Conservation (phyloP, 1,140 invertebrate species). For the Drosophila lacertosa region DNA sequence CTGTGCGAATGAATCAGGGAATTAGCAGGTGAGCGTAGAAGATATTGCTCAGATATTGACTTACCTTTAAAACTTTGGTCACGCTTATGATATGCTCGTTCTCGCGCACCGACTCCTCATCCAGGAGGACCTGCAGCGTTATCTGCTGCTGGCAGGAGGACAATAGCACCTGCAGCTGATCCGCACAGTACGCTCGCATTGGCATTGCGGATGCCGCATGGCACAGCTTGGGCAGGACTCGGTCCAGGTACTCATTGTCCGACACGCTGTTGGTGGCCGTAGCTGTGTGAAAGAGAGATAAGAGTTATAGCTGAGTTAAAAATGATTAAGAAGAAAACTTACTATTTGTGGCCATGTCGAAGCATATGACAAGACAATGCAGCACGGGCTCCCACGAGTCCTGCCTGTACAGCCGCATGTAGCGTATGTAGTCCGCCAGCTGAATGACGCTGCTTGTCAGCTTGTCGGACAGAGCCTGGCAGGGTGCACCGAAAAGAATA, state of each 20-base stretch:
- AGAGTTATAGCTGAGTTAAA: not conserved
- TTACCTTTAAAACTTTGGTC: conserved; percentile 92
- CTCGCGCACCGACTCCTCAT: conserved; percentile 92
- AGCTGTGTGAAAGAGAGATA: conserved; percentile 21
- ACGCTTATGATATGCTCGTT: conserved; percentile 91
- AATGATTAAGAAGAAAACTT: conserved; percentile 25
- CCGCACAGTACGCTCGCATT: conserved; percentile 88
- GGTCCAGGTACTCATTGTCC: conserved; percentile 92
- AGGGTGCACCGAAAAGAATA: conserved; percentile 85
- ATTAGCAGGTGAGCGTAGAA: not conserved
- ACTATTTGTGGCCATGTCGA: conserved; percentile 93
- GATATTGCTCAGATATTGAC: too few relatives aligned
- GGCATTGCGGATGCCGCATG: conserved; percentile 90
- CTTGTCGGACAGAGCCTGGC: conserved; percentile 87
- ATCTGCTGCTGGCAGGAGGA: conserved; percentile 95
- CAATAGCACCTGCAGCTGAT: conserved; percentile 89
- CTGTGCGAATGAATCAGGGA: conserved; percentile 84
- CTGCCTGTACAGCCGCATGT: conserved; percentile 41
- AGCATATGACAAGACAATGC: conserved; percentile 94
- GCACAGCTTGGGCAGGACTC: conserved; percentile 92
- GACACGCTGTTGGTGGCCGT: conserved; percentile 83
- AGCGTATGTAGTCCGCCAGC: conserved; percentile 85
- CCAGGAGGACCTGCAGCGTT: conserved; percentile 91
- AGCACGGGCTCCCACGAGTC: conserved; percentile 84
- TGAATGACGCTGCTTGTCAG: conserved; percentile 92